Base-by-base conservation (phyloP, 1,140 invertebrate species). In the Caenorhabditis brenneri region DNA sequence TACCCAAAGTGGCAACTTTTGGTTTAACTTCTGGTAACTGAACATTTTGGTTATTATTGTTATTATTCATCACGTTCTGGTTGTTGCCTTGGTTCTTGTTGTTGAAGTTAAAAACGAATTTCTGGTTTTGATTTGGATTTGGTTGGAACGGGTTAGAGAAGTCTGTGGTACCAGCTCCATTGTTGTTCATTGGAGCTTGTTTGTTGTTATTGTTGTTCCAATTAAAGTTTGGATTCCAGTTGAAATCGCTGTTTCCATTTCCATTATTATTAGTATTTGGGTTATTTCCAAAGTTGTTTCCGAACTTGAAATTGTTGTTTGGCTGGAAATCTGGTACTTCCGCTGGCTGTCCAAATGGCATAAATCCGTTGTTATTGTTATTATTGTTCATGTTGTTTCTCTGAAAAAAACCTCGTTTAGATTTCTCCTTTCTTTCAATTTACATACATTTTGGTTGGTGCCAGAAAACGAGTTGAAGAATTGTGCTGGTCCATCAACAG, bases 181-280 rank as follows among this genome's bases (percentile, higher is more conserved):
- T 65, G 33, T 65, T 46, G 29, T 74, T 74, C 19, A 74, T 74
- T n/a, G 60, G 74, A 3, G 81, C 60, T 33, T 74, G 24, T 15
- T 83, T 83, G 81, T 46, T 69, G 69, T 78, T 53, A 42, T 79
- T 78, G 31, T 84, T 79, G 49, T 84, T 58, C 29, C 55, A 84
- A 42, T 60, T 80, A 10, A 80, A 58, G 36, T 84, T 79, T 19
- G 78, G 55, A 29, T 80, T 78, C 42, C 58, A 49, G 36, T 80
- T 80, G 48, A 53, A 79, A 29, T 48, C 42, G n/a, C 31, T 55
- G 53, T 65, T 60, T 9, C 46, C 31, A 24, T 80, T 65, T 24
- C 31, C 60, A 29, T 65, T 80, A 16, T n/a, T 24, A 31, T 83
- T 80, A 24, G 15, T 2, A 58, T 80, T 69, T 12, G 33, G 78